A percentile compares a stretch with the other conserved stretches of the same genome.
These are phyloP conservation scores for Scaptomyza polygonia DNA, from an alignment of 2,888 invertebrate species.

Conservation along the genomic window DNA sequence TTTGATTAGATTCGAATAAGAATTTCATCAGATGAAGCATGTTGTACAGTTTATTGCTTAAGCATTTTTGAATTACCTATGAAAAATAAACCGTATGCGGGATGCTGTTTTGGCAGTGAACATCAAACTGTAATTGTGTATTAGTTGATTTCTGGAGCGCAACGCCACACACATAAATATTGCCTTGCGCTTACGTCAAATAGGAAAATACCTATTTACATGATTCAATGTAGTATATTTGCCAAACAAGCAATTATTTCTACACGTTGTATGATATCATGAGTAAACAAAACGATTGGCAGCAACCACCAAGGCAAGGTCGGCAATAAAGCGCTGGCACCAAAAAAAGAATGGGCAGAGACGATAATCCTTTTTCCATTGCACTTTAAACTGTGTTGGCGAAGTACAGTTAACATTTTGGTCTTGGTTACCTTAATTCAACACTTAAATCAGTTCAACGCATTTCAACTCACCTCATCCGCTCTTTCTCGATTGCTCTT, in stretches of 20 bases:
- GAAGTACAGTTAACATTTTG: constrained; percentile 46
- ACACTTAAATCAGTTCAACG: constrained; percentile 1
- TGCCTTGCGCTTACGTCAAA: constrained; percentile 59
- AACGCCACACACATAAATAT: background rate
- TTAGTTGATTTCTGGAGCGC: background rate
- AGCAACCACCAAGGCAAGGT: constrained; percentile 55
- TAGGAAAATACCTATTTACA: background rate
- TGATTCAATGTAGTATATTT: background rate
- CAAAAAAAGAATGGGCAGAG: background rate
- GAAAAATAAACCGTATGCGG: constrained; percentile 3
- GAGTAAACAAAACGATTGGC: constrained; percentile 49
- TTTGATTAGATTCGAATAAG: constrained; percentile 12
- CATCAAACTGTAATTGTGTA: constrained; percentile 19
- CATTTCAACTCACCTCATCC: background rate
- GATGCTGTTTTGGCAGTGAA: constrained; percentile 16
- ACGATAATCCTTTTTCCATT: constrained; percentile 27
- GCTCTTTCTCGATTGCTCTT: background rate
- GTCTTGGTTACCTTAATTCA: background rate
- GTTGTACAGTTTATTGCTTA: constrained; percentile 12
- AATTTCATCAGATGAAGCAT: background rate
- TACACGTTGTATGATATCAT: constrained; percentile 56
- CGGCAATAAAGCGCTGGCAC: constrained; percentile 9
- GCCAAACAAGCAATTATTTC: constrained; percentile 7
- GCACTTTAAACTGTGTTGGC: constrained; percentile 43
- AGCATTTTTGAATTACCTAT: background rate